Evolutionary conservation across 2,113 vertebrate genomes (phyloP).

Genomic region (Tauraco erythrolophus): DNA sequence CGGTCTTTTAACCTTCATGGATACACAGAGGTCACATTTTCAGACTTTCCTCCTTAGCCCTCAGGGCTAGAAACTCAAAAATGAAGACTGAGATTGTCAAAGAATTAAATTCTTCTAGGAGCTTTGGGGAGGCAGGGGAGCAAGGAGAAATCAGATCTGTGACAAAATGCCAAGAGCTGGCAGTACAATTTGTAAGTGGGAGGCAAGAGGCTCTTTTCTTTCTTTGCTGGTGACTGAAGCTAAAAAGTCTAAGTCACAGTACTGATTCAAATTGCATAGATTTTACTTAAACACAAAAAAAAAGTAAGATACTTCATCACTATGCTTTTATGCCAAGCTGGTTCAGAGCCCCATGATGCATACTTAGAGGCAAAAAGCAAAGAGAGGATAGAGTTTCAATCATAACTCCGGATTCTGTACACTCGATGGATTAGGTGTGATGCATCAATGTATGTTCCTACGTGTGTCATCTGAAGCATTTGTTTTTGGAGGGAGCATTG

Average conservation of each 20-base stretch:
- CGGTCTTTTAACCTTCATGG: neutral
- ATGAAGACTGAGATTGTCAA: slow-evolving; percentile 15
- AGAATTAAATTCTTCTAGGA: slow-evolving; percentile 26
- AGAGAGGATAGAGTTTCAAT: neutral
- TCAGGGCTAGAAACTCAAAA: slow-evolving; percentile 35
- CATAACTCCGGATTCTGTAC: neutral
- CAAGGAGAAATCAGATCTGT: neutral
- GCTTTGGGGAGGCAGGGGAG: neutral
- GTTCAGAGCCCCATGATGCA: neutral
- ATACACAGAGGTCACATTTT: slow-evolving; percentile 26
- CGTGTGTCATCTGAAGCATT: neutral
- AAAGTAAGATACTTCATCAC: neutral
- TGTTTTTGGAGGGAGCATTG: neutral
- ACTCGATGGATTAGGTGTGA: neutral
- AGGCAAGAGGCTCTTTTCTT: neutral
- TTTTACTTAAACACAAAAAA: neutral
- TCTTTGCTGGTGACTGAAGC: neutral
- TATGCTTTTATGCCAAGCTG: neutral
- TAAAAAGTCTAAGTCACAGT: neutral
- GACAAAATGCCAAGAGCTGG: neutral
- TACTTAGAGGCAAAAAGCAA: neutral
- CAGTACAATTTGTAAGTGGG: neutral
- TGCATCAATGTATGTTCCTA: rapidly evolving
- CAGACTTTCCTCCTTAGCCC: neutral
- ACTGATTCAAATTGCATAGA: neutral